Conservation (phyloP, 1,140 invertebrate genomes). For the Hyposmocoma kahamanoa region DNA sequence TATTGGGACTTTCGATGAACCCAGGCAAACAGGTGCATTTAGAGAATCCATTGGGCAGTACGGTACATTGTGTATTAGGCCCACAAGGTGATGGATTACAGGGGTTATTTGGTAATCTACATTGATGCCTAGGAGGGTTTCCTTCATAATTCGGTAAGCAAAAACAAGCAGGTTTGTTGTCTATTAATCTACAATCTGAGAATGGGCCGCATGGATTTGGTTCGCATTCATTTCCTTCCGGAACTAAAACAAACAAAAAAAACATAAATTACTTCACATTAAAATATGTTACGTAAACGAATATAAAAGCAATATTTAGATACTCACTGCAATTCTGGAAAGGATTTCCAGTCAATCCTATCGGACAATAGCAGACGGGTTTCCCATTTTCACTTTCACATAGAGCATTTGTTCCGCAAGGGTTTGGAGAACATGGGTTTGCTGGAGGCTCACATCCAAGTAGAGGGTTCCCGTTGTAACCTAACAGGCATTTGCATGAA, state of each 20-base stretch:
- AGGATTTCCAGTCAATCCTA: slow-evolving; percentile 92
- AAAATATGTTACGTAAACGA: too few relatives aligned
- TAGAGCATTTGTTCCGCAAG: slow-evolving; percentile 87
- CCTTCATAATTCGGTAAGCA: slow-evolving; percentile 92
- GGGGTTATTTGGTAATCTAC: slow-evolving; percentile 81
- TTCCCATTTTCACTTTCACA: slow-evolving; percentile 91
- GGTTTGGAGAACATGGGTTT: slow-evolving; percentile 87
- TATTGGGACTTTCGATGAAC: slow-evolving; percentile 90
- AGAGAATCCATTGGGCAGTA: slow-evolving; percentile 86
- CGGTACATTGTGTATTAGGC: slow-evolving; percentile 88
- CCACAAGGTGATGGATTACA: slow-evolving; percentile 91
- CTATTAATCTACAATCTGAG: slow-evolving; percentile 84
- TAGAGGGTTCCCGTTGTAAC: slow-evolving; percentile 82
- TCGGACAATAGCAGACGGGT: slow-evolving; percentile 92
- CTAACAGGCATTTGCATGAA: slow-evolving; percentile 84
- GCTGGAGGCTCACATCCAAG: slow-evolving; percentile 75
- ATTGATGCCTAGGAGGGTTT: slow-evolving; percentile 82
- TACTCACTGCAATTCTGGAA: slow-evolving; percentile 93
- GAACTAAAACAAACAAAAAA: slow-evolving; percentile 77
- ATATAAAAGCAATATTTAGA: too few relatives aligned
- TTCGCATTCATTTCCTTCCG: slow-evolving; percentile 87
- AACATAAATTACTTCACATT: too few relatives aligned
- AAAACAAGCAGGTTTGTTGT: slow-evolving; percentile 84
- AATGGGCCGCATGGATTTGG: slow-evolving; percentile 90
- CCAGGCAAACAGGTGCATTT: slow-evolving; percentile 90